Conservation (phyloP, 2,888 invertebrate genomes). For the Nezara viridula region DNA sequence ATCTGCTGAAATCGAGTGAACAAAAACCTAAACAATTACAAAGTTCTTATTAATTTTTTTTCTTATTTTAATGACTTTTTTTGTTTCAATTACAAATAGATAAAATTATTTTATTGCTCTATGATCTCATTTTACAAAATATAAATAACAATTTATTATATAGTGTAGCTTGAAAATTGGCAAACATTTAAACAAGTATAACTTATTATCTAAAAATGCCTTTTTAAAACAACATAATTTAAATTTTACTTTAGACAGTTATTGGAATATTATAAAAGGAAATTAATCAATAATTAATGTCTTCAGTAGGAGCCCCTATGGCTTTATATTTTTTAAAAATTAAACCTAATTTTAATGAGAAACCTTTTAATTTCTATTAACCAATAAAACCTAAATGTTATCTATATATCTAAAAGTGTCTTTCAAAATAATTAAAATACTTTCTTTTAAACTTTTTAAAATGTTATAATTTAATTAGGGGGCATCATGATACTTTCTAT, state of each 20-base stretch:
- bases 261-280: not conserved
- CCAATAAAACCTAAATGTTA: not conserved
- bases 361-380: not conserved
- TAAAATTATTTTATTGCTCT: constrained; percentile 13
- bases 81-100: not conserved
- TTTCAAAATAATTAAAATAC: not conserved
- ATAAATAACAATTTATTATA: constrained; percentile 2
- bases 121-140: not conserved
- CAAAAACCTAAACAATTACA: constrained; percentile 15
- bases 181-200: constrained; percentile 23
- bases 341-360: not conserved
- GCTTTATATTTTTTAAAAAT: not conserved
- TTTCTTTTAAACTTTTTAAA: not conserved
- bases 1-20: not conserved
- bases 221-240: constrained; percentile 7
- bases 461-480: not conserved
- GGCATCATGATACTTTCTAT: not conserved
- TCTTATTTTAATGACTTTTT: not conserved
- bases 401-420: not conserved
- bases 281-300: not conserved
- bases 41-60: not conserved
- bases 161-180: constrained; percentile 34
- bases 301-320: constrained; percentile 38
- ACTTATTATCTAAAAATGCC: constrained; percentile 31
- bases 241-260: too few species aligned